These are phyloP conservation scores for Tineola bisselliella DNA, from an alignment of 2,888 invertebrate genomes.

Conservation along the genomic window DNA sequence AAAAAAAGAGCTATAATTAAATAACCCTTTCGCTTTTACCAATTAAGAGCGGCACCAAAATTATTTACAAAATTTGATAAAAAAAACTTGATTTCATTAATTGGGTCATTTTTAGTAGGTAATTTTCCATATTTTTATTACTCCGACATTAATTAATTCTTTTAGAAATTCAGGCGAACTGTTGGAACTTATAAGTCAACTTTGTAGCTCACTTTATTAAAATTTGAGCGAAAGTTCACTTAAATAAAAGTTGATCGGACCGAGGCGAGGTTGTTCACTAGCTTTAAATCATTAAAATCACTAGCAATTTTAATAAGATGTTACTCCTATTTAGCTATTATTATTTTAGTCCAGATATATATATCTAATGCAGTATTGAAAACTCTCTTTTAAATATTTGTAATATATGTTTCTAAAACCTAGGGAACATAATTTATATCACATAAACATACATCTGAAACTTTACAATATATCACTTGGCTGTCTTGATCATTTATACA, in stretches of 20 bases:
- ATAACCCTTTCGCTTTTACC: not conserved
- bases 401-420: too few relatives aligned
- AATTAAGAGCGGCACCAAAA: not conserved
- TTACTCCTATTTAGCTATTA: not conserved
- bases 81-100: not conserved
- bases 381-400: too few relatives aligned
- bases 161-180: constrained; percentile 62
- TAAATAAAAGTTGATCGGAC: constrained; percentile 35
- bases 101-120: not conserved
- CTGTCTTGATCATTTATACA: too few relatives aligned
- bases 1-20: not conserved
- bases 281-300: constrained; percentile 8
- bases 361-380: too few relatives aligned
- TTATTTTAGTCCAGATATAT: too few relatives aligned
- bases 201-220: constrained; percentile 57
- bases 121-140: not conserved
- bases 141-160: constrained; percentile 47
- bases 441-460: too few relatives aligned
- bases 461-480: too few relatives aligned
- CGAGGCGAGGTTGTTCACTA: constrained; percentile 9
- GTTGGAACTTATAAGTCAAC: constrained; percentile 35
- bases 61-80: not conserved
- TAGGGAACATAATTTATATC: too few relatives aligned
- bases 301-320: not conserved
- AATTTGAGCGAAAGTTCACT: constrained; percentile 53